A percentile compares a stretch with the other conserved stretches of the same genome.
phyloP scores from a whole-genome alignment of 2,888 invertebrate genomes.

The Tromatobia lineatoria region DNA sequence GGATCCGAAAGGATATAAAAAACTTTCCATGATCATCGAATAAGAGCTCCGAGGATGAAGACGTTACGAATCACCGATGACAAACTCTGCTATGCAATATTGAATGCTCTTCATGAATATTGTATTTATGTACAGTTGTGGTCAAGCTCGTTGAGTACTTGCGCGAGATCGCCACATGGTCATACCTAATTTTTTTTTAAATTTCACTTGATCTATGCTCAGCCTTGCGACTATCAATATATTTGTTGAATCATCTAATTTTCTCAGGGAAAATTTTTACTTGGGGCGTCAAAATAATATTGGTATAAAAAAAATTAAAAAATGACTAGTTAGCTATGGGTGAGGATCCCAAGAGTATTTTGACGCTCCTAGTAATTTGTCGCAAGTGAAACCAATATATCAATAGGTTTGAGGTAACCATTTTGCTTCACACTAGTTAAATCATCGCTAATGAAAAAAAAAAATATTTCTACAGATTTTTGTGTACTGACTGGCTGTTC shows the following conservation, averaged over 20 bases:
- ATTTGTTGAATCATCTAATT: neutral
- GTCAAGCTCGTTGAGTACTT: constrained; percentile 50
- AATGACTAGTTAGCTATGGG: neutral
- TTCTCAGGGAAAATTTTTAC: neutral
- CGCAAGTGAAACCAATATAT: constrained; percentile 4
- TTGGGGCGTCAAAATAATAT: neutral
- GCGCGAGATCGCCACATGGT: constrained; percentile 30
- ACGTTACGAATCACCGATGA: neutral
- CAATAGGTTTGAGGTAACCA: neutral
- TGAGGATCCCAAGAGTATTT: neutral
- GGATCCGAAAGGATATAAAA: constrained; percentile 19
- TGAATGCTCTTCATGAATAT: constrained; percentile 21
- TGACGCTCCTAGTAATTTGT: neutral
- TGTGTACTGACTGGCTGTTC: too few relatives aligned
- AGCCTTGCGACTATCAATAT: neutral
- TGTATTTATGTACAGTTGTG: constrained; percentile 65
- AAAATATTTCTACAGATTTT: too few relatives aligned
- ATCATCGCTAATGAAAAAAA: too few relatives aligned
- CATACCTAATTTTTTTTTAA: constrained; percentile 2
- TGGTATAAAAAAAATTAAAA: neutral
- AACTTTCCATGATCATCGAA: constrained; percentile 2
- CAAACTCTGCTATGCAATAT: neutral
- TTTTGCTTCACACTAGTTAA: too few relatives aligned
- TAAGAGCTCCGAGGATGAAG: constrained; percentile 16
- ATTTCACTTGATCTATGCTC: neutral